Evolutionary conservation across 2,113 vertebrate species (phyloP), one percentile per base, ranked within the genome.

Genomic region (Amphiprion percula): DNA sequence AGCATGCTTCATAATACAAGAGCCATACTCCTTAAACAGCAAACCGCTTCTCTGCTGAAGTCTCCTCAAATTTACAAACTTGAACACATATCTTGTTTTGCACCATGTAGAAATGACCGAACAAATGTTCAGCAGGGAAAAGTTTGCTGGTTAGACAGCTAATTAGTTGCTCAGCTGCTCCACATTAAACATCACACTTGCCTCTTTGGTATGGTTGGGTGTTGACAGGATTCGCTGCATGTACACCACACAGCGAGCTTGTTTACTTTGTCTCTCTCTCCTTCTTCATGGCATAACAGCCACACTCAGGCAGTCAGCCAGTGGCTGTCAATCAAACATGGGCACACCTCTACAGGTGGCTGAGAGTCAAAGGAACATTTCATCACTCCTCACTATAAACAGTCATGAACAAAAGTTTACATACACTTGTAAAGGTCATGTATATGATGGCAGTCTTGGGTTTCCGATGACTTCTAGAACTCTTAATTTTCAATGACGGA

Each of bases 231-330:
- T 68, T 53, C 58, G 33, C 15, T 8, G 30, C 67, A 63, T 21
- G 3, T 26, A 64, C 44, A 11, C 59, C 19, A 64, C 41, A 16
- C 2, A 54, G 24, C 7, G 58, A 37, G 56, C 53, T 55, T 19
- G 15, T 2, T 50, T 64, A 33, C 39, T 49, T 54, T 47, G 21
- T 21, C 41, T 49, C 8, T 55, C 12, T 49, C 8, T 55, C 12
- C 41, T 49, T 65, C n/a, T 49, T 67, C 58, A 33, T 55, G 26
- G n/a, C 39, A 37, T 15, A 47, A 59, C 56, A 39, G 63, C 56
- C n/a, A 49, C 63, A n/a, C 24, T 11, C 49, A 37, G 10, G 56
- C 49, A 73, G 23, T 37, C 49, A 60, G 54, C 19, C 54, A 47
- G n/a, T 23, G 54, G 37, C 47, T 21, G n/a, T 37, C 49, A 68